phyloP scores from a whole-genome alignment of 2,888 invertebrate genomes.

The Spisula solida region DNA sequence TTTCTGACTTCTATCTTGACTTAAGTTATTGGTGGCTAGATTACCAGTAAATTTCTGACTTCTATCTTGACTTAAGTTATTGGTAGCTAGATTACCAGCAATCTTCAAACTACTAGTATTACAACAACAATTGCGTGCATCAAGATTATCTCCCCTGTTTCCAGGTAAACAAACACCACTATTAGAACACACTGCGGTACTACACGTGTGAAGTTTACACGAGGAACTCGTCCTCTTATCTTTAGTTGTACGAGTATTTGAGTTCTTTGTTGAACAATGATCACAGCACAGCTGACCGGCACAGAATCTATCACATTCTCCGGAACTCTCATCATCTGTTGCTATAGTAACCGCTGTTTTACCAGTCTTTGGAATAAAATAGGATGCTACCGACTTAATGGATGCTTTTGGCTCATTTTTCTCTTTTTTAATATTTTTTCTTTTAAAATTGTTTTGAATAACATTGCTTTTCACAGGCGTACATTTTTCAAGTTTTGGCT shows the following conservation, averaged over 20 bases:
- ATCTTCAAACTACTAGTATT: neutral
- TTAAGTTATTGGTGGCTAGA: neutral
- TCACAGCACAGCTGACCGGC: neutral
- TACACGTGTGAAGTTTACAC: no score
- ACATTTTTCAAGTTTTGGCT: neutral
- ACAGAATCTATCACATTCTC: conserved; percentile 7
- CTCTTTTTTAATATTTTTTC: neutral
- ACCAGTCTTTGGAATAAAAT: neutral
- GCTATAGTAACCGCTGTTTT: conserved; percentile 24
- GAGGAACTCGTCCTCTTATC: no score
- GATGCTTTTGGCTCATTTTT: neutral
- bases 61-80: neutral
- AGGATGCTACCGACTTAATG: neutral
- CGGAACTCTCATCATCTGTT: conserved; percentile 43
- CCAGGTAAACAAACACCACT: neutral
- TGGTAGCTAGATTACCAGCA: neutral
- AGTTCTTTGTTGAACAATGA: neutral
- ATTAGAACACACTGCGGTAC: neutral
- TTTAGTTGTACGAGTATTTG: no score
- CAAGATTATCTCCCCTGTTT: neutral
- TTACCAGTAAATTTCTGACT: neutral
- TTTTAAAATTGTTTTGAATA: neutral
- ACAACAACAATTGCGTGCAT: neutral
- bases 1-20: neutral
- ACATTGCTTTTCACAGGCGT: neutral